Conservation (phyloP, 2,113 vertebrate genomes). For the Eubucco bourcierii region DNA sequence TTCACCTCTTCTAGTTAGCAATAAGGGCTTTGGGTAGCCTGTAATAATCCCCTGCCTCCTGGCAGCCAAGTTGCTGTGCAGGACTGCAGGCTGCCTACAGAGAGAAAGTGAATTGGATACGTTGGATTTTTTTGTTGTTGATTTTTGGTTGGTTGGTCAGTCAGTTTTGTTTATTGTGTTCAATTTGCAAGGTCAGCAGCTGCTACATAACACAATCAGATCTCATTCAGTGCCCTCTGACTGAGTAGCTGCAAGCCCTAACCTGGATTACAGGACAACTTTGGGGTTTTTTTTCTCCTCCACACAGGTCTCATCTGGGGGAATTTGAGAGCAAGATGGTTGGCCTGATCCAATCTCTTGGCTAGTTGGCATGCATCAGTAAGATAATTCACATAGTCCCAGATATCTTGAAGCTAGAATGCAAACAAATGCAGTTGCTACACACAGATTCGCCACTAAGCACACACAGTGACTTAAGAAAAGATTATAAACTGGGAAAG, state of each 20-base stretch:
- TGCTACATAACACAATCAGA: fast-evolving
- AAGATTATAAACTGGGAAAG: neutral
- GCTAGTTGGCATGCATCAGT: neutral
- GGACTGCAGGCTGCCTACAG: neutral
- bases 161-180: neutral
- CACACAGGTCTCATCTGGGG: neutral
- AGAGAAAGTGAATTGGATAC: neutral
- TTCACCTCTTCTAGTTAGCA: neutral
- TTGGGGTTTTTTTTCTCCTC: neutral
- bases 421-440: neutral
- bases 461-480: neutral
- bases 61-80: fast-evolving
- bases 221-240: neutral
- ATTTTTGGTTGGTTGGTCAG: too few species aligned
- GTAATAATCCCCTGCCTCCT: neutral
- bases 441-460: neutral
- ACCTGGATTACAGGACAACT: neutral
- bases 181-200: neutral
- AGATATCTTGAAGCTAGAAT: neutral
- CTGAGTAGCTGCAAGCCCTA: fast-evolving
- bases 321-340: neutral
- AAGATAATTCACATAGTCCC: neutral
- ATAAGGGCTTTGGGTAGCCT: neutral
- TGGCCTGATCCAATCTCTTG: neutral
- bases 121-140: too few species aligned